Conservation (phyloP, 2,113 vertebrate genomes). For the Pavo muticus region DNA sequence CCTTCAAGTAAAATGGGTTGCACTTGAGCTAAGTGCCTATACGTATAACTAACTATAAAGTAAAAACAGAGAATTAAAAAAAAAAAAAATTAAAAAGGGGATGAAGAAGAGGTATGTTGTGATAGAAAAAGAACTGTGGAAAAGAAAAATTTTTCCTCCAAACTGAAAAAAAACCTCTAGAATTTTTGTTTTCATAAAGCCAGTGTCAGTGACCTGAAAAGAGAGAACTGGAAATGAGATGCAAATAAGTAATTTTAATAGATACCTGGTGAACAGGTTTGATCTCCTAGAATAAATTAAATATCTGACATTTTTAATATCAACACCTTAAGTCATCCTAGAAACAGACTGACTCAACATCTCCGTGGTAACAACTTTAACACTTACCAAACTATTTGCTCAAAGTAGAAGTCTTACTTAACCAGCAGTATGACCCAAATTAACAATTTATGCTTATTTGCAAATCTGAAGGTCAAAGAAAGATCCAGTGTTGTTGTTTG, state of each 20-base stretch:
- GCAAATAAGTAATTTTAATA: background rate
- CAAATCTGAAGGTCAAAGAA: background rate
- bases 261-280: background rate
- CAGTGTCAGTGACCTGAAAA: background rate
- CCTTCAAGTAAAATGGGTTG: background rate
- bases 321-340: background rate
- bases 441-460: background rate
- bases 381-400: background rate
- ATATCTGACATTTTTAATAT: background rate
- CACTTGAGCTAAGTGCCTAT: background rate
- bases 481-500: background rate
- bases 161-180: background rate
- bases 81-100: background rate
- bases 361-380: constrained; percentile 16
- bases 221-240: background rate
- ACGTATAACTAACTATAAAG: background rate
- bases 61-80: background rate
- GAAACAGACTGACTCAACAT: background rate
- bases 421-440: background rate
- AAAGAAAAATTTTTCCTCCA: background rate
- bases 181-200: background rate
- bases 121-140: background rate
- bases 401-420: background rate
- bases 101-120: background rate
- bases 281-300: background rate